These are phyloP conservation scores for Pipistrellus kuhlii DNA, from an alignment of 2,797 vertebrate species.

Conservation along the genomic window DNA sequence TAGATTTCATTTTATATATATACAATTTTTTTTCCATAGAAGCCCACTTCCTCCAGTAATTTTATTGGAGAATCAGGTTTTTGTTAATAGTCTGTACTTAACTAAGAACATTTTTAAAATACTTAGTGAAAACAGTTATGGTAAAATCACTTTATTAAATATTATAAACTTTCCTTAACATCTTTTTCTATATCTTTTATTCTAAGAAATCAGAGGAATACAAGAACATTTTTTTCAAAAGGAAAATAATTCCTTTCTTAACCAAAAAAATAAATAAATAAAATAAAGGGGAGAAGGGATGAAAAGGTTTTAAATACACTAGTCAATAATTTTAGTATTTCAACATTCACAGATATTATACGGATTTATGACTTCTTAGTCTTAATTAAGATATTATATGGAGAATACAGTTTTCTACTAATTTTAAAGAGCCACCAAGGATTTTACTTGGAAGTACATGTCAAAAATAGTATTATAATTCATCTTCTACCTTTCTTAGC, in stretches of 20 bases:
- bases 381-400: not conserved
- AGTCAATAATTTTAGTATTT: conserved; percentile 28
- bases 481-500: conserved; percentile 93
- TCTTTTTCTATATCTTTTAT: conserved; percentile 17
- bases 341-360: not conserved
- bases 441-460: not conserved
- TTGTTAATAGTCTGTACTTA: not conserved
- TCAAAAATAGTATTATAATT: conserved; percentile 5
- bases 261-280: not conserved
- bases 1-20: not conserved
- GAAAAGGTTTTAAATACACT: not conserved
- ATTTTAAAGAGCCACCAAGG: not conserved
- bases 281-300: no score
- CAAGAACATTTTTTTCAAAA: conserved; percentile 26
- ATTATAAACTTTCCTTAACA: conserved; percentile 35
- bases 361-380: conserved; percentile 3
- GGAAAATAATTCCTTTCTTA: not conserved
- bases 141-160: not conserved
- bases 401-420: not conserved
- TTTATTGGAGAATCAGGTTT: not conserved
- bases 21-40: not conserved
- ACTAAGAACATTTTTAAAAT: conserved; percentile 38
- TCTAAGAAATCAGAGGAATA: not conserved
- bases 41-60: conserved; percentile 17
- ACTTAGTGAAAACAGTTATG: conserved; percentile 22